phyloP scores from a whole-genome alignment of 1,140 invertebrate species.

The Medauroidea extradentata region DNA sequence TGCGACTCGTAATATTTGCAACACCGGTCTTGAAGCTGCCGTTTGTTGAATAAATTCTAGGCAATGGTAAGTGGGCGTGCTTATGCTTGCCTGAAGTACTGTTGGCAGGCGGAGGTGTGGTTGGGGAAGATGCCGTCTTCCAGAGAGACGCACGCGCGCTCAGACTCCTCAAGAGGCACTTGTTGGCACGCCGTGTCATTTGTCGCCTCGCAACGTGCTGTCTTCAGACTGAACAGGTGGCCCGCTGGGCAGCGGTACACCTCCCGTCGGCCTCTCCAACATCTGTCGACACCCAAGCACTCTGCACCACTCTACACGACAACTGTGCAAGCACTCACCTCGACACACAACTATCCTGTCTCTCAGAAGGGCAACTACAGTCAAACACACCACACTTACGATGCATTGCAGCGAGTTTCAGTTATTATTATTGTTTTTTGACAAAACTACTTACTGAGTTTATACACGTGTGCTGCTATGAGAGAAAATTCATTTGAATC shows the following conservation, averaged over 20 bases:
- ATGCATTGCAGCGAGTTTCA: no score
- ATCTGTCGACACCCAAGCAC: background rate
- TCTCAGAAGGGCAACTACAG: background rate
- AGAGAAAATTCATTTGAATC: no score
- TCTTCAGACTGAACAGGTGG: background rate
- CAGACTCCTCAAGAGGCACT: no score
- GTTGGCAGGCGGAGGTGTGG: slow-evolving; percentile 46
- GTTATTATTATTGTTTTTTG: no score
- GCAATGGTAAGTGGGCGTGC: no score
- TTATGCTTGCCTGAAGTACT: slow-evolving; percentile 40
- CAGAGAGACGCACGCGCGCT: slow-evolving; percentile 30
- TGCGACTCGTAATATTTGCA: no score
- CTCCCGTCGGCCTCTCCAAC: slow-evolving; percentile 1
- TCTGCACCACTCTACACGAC: background rate
- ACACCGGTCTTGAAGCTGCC: no score
- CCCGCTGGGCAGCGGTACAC: slow-evolving; percentile 4
- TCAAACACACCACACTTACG: background rate
- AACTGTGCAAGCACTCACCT: background rate
- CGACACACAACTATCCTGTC: background rate
- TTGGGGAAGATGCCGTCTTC: slow-evolving; percentile 50
- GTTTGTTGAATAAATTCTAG: no score
- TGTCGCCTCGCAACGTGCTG: background rate
- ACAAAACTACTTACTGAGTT: no score
- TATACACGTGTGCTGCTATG: no score
- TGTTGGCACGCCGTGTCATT: no score